Evolutionary conservation across 1,140 invertebrate genomes (phyloP).

Genomic region (Diprion similis): DNA sequence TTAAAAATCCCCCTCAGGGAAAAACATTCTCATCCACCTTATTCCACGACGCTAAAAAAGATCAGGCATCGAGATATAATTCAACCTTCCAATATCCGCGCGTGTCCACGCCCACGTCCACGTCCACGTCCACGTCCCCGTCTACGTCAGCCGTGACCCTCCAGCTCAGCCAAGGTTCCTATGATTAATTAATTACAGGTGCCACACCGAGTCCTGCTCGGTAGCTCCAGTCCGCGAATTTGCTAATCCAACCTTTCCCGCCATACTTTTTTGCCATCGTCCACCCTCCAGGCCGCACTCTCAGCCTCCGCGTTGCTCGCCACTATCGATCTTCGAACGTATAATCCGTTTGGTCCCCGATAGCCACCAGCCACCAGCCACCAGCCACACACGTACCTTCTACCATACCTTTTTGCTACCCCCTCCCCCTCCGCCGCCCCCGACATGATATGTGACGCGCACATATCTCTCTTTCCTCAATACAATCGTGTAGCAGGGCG

Average conservation of each 20-base stretch:
- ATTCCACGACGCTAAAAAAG: background rate
- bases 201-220: background rate
- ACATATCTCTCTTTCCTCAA: conserved; percentile 22
- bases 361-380: no score
- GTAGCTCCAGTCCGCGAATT: background rate
- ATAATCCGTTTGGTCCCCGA: conserved; percentile 4
- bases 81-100: no score
- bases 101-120: background rate
- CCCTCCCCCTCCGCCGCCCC: no score
- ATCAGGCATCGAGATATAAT: no score
- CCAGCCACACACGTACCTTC: no score
- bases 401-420: conserved; percentile 19
- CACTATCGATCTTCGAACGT: conserved; percentile 14
- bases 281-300: background rate
- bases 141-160: background rate
- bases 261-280: background rate
- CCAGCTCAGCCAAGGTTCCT: background rate
- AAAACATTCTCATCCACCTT: background rate
- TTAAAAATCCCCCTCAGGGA: background rate
- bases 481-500: conserved; percentile 23
- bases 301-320: background rate
- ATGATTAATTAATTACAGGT: conserved; percentile 12
- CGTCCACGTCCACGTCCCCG: no score
- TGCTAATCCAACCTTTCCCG: conserved; percentile 2
- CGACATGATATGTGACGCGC: conserved; percentile 26